Evolutionary conservation across 2,113 vertebrate genomes (phyloP), one percentile per base, ranked within the genome.

Genomic region (Eulemur macaco): DNA sequence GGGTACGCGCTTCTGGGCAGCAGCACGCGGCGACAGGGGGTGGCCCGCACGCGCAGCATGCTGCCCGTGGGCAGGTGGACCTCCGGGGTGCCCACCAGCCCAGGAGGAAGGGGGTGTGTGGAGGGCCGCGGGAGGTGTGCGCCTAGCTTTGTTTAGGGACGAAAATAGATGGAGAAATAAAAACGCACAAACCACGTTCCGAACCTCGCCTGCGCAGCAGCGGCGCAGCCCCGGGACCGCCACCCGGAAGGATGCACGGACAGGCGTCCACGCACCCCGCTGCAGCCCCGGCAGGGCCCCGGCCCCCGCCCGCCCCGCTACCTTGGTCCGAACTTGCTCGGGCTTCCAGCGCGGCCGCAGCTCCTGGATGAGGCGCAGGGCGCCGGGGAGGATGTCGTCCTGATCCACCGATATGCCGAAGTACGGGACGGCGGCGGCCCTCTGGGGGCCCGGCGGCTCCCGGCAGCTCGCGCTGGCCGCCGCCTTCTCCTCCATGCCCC

Each of bases 401-500:
- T 99, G 99, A 42, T 99, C 99, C 97, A 99, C 99, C 29, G 98
- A 99, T 88, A 99, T 97, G n/a, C 98, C 97, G n/a, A 99, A 98
- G 97, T 98, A 99, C 7, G 96, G 98, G 50, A 99, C 99, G 1
- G 98, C 87, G 84, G 98, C 99, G 80, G 98, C 99, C 2, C 99
- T 98, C 42, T 98, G 96, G 37, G 98, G 98, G 94, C 98, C 98
- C 74, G 99, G 97, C 90, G 99, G 99, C 96, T 99, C 98, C 77
- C 98, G 98, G 98, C 99, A 98, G 98, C 99, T 98, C 98, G 98
- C 99, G 80, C 97, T 97, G 80, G 96, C 98, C 92, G 78, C 95
- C 71, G 89, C 96, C 74, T 89, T 92, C 89, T 96, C 98, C 97
- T 88, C 98, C 98, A 90, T 98, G 96, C 93, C 89, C 97, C 97